Conservation (phyloP, 1,140 invertebrate species). For the Lepidurus arcticus region DNA sequence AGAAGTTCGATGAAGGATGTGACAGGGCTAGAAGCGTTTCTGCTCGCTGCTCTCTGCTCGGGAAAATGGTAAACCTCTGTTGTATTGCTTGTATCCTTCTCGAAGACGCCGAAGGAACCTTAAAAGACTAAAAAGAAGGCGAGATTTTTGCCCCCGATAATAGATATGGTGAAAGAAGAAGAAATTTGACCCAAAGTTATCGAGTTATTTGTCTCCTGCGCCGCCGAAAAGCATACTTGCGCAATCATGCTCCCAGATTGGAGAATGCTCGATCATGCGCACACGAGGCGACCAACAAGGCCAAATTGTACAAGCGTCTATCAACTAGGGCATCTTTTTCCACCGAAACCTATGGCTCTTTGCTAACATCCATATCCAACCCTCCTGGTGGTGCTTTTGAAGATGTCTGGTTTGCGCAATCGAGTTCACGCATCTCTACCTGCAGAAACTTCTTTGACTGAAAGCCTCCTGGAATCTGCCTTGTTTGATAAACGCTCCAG, state of each 20-base stretch:
- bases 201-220: constrained; percentile 13
- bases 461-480: neutral
- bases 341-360: neutral
- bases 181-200: neutral
- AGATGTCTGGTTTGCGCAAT: neutral
- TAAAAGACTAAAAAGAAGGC: too few relatives aligned
- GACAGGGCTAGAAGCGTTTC: neutral
- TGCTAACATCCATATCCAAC: neutral
- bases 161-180: neutral
- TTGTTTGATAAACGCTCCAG: neutral
- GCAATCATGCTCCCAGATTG: neutral
- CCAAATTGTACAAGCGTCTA: neutral
- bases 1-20: neutral
- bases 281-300: neutral
- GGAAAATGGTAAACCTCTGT: neutral
- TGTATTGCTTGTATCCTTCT: neutral
- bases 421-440: neutral
- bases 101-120: neutral
- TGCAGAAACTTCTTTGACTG: neutral
- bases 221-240: neutral
- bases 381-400: neutral
- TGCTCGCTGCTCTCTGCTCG: neutral
- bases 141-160: neutral
- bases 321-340: neutral
- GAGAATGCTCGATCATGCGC: constrained; percentile 15